These are phyloP conservation scores for Dasysyrphus tricinctus DNA, from an alignment of 2,888 invertebrate species.

Conservation along the genomic window DNA sequence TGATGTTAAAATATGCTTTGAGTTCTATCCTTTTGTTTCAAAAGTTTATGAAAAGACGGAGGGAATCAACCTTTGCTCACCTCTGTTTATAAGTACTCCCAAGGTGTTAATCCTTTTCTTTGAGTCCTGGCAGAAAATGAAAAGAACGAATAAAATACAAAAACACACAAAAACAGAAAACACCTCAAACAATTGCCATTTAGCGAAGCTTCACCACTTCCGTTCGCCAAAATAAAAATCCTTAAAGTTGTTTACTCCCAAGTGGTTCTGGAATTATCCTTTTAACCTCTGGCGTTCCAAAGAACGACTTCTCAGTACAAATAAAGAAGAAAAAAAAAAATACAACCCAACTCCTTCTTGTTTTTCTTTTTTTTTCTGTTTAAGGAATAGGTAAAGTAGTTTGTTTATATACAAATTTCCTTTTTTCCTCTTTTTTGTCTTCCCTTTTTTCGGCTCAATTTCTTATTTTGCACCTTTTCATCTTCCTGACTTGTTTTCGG, in stretches of 20 bases:
- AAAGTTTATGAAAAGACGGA: background rate
- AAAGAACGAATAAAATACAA: slow-evolving; percentile 34
- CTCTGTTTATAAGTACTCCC: slow-evolving; percentile 59
- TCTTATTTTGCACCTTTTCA: slow-evolving; percentile 69
- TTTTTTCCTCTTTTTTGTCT: slow-evolving; percentile 22
- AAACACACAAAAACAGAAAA: slow-evolving; percentile 55
- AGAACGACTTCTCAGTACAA: slow-evolving; percentile 29
- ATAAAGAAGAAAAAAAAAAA: slow-evolving; percentile 26
- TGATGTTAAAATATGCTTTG: slow-evolving; percentile 34
- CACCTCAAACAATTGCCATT: slow-evolving; percentile 75
- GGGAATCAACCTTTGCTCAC: background rate
- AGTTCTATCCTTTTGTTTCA: slow-evolving; percentile 5
- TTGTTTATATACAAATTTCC: slow-evolving; percentile 48
- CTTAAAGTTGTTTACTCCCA: slow-evolving; percentile 69
- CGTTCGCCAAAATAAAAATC: slow-evolving; percentile 58
- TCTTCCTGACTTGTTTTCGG: slow-evolving; percentile 26
- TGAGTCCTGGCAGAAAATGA: slow-evolving; percentile 51
- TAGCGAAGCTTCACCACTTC: slow-evolving; percentile 65
- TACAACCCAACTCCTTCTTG: slow-evolving; percentile 39
- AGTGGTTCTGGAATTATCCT: slow-evolving; percentile 72
- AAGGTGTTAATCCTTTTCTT: slow-evolving; percentile 76
- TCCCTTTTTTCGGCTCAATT: slow-evolving; percentile 49
- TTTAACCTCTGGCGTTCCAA: slow-evolving; percentile 60
- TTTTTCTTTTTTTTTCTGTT: background rate
- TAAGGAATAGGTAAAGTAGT: slow-evolving; percentile 44